phyloP scores from a whole-genome alignment of 2,113 vertebrate species.

The Campylorhamphus procurvoides region DNA sequence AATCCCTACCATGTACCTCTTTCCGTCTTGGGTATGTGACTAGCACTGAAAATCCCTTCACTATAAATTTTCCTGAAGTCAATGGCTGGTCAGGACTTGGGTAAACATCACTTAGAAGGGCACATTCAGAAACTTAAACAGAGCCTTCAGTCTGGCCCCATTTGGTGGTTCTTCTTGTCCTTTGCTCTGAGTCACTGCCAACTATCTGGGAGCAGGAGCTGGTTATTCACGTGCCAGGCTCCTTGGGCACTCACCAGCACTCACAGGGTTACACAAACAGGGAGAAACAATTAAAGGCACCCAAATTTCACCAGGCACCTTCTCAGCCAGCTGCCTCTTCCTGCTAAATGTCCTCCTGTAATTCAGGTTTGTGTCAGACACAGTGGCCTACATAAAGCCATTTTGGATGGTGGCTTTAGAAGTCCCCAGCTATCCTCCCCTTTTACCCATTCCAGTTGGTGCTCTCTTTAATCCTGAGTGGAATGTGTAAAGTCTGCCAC shows the following conservation, averaged over 20 bases:
- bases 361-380: neutral
- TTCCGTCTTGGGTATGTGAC: neutral
- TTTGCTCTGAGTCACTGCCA: neutral
- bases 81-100: neutral
- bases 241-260: neutral
- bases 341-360: neutral
- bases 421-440: neutral
- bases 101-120: neutral
- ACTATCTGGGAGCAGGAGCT: neutral
- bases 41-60: neutral
- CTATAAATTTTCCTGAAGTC: neutral
- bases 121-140: neutral
- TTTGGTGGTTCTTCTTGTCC: neutral
- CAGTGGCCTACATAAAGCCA: fast-evolving
- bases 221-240: neutral
- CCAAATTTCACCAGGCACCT: neutral
- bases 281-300: neutral
- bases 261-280: neutral
- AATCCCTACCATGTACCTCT: neutral
- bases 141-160: neutral
- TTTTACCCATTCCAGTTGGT: neutral
- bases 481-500: neutral
- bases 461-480: neutral
- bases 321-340: neutral
- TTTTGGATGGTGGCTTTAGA: neutral